phyloP scores from a whole-genome alignment of 2,888 invertebrate genomes.

The Plagodis dolabraria region DNA sequence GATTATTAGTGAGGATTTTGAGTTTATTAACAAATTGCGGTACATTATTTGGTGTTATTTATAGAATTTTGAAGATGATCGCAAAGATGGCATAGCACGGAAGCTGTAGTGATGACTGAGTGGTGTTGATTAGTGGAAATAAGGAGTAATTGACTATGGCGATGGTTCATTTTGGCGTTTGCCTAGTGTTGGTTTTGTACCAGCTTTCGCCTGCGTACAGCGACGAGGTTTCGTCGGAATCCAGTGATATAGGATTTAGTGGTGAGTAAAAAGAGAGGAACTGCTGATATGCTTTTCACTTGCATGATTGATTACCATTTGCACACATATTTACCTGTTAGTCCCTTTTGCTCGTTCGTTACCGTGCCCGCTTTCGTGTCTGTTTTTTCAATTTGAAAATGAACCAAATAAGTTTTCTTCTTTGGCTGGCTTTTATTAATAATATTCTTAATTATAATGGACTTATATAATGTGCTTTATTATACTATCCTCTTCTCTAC shows the following conservation, averaged over 20 bases:
- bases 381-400: no score
- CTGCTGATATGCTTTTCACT: no score
- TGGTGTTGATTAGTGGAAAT: conserved; percentile 64
- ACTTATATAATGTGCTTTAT: no score
- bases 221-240: conserved; percentile 71
- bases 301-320: no score
- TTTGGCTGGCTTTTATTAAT: no score
- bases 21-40: conserved; percentile 21
- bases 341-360: no score
- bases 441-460: no score
- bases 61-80: conserved; percentile 51
- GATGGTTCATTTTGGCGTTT: conserved; percentile 74
- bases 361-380: no score
- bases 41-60: conserved; percentile 47
- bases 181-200: conserved; percentile 70
- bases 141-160: conserved; percentile 73
- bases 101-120: conserved; percentile 57
- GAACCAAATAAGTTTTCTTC: no score
- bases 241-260: conserved; percentile 65
- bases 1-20: background rate
- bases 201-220: conserved; percentile 66
- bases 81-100: conserved; percentile 21
- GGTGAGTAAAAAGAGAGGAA: conserved; percentile 52
- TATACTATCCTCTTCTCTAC: no score
- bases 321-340: no score